A percentile compares a stretch with the other conserved stretches of the same genome.
These are phyloP conservation scores for Paraplagusia blochii DNA, from an alignment of 2,113 vertebrate species.

Conservation along the genomic window DNA sequence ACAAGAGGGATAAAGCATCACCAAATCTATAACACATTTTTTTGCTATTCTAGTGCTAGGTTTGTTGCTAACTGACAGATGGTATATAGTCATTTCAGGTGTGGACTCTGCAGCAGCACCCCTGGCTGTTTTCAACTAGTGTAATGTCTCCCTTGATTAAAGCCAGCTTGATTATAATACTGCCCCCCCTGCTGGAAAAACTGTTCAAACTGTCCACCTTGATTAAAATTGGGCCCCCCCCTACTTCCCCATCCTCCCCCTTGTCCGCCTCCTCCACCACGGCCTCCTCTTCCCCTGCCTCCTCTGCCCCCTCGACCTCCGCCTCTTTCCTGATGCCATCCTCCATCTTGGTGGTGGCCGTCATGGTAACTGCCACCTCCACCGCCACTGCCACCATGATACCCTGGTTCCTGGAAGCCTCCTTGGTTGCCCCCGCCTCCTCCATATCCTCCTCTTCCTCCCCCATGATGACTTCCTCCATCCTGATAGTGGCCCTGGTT, in stretches of 20 bases:
- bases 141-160: conserved; percentile 91
- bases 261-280: conserved; percentile 80
- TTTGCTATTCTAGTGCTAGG: too few species aligned
- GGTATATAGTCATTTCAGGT: conserved; percentile 21
- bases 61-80: conserved; percentile 5
- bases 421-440: conserved; percentile 71
- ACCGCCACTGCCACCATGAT: conserved; percentile 57
- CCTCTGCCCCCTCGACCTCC: conserved; percentile 64
- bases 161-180: conserved; percentile 93
- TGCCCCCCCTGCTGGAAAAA: conserved; percentile 98
- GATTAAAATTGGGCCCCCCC: conserved; percentile 88
- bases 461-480: conserved; percentile 53
- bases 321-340: conserved; percentile 74
- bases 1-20: too few species aligned
- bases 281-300: conserved; percentile 75
- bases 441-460: conserved; percentile 68
- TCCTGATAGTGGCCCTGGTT: conserved; percentile 73
- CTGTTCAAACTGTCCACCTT: conserved; percentile 97
- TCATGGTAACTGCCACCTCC: conserved; percentile 76
- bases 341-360: conserved; percentile 82
- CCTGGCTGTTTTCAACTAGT: conserved; percentile 83
- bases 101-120: conserved; percentile 76
- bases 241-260: conserved; percentile 88
- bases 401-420: conserved; percentile 62
- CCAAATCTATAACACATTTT: too few species aligned